Percentiles rank a stretch among this genome's conserved stretches.
These are phyloP conservation scores for Tineola bisselliella DNA, from an alignment of 2,888 invertebrate genomes.

Conservation along the genomic window DNA sequence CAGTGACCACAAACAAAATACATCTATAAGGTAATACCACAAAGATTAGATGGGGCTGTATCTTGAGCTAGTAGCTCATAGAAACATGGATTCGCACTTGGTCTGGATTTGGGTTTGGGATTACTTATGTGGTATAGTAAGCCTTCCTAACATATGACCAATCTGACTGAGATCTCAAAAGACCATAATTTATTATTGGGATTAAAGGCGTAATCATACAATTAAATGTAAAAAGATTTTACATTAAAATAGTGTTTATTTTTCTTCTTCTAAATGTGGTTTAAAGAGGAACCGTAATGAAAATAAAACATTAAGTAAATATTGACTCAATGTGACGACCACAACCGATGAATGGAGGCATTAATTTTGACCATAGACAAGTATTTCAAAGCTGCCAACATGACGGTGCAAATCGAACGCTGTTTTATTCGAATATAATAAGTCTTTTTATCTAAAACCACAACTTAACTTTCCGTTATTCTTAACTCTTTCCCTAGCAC, in stretches of 20 bases:
- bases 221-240: too few relatives aligned
- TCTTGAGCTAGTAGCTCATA: not conserved
- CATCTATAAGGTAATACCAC: not conserved
- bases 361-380: not conserved
- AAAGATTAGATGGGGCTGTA: not conserved
- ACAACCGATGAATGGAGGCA: not conserved
- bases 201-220: too few relatives aligned
- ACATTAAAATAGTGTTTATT: too few relatives aligned
- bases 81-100: too few relatives aligned
- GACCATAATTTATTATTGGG: too few relatives aligned
- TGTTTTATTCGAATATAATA: not conserved
- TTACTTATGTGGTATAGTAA: too few relatives aligned
- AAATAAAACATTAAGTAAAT: not conserved
- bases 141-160: too few relatives aligned
- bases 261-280: not conserved
- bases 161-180: too few relatives aligned
- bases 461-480: too few relatives aligned
- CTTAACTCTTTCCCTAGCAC: too few relatives aligned
- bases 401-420: not conserved
- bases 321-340: not conserved
- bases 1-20: conserved; percentile 5
- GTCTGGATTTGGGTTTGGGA: too few relatives aligned
- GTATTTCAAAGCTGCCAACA: not conserved
- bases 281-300: not conserved
- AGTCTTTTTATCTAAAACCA: too few relatives aligned